These are phyloP conservation scores for Nomada ruficornis DNA, from an alignment of 2,888 invertebrate genomes.

Conservation along the genomic window DNA sequence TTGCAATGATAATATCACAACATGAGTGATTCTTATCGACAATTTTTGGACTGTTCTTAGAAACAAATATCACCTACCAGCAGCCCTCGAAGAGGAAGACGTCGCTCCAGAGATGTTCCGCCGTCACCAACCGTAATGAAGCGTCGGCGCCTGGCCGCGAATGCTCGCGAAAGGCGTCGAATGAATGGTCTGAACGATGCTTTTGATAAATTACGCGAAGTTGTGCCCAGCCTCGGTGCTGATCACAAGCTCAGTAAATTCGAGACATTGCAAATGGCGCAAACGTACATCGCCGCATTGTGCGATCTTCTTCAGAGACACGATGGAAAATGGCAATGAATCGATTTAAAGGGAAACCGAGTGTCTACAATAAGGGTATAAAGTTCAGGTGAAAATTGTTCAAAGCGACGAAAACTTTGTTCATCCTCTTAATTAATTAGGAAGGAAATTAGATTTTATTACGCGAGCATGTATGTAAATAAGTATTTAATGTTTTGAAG, in stretches of 20 bases:
- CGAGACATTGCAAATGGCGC: constrained; percentile 92
- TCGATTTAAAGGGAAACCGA: too few species aligned
- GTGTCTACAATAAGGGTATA: too few species aligned
- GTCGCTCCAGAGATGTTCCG: constrained; percentile 82
- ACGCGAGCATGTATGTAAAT: not conserved
- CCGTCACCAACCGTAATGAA: constrained; percentile 87
- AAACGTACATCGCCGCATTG: constrained; percentile 90
- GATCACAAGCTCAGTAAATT: constrained; percentile 91
- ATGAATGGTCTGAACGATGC: constrained; percentile 92
- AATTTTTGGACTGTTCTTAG: constrained; percentile 23
- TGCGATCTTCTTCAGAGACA: constrained; percentile 87
- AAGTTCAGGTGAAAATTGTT: too few species aligned
- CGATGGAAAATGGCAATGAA: constrained; percentile 72
- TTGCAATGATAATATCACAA: too few species aligned
- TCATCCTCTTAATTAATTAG: not conserved
- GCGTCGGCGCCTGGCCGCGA: constrained; percentile 89
- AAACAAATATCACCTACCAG: constrained; percentile 75
- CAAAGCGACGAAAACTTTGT: too few species aligned
- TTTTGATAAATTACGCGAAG: constrained; percentile 89
- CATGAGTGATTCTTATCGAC: not conserved
- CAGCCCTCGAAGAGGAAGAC: constrained; percentile 79
- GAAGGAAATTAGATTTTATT: too few species aligned
- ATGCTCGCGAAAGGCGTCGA: constrained; percentile 90
- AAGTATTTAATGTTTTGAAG: not conserved
- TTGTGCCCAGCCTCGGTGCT: constrained; percentile 89